Percentiles rank a stretch among this genome's conserved stretches.
Conservation (phyloP, 37 sponge, comb jelly and placozoan species). For the Spongilla lacustris region DNA sequence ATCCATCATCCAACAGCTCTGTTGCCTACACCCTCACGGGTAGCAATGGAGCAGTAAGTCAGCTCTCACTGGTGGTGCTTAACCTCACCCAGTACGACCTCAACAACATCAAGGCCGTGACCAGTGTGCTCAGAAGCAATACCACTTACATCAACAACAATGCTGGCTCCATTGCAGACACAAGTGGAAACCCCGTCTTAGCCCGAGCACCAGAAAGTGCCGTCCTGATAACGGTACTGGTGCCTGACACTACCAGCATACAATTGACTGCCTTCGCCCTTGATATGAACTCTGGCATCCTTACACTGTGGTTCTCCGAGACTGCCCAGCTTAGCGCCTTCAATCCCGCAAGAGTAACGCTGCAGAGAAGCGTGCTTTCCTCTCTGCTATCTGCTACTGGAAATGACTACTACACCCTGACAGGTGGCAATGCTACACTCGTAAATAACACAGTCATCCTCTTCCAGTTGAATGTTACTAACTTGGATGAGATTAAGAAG, state of each 20-base stretch:
- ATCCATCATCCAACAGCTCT: slow-evolving; percentile 37
- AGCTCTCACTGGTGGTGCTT: slow-evolving; percentile 56
- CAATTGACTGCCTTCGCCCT: slow-evolving; percentile 61
- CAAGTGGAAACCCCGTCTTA: slow-evolving; percentile 63
- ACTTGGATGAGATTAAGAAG: slow-evolving; percentile 72
- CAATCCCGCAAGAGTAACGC: slow-evolving; percentile 45
- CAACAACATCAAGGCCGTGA: slow-evolving; percentile 72
- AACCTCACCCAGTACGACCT: slow-evolving; percentile 65
- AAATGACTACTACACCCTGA: slow-evolving; percentile 49
- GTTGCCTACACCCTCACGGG: slow-evolving; percentile 43
- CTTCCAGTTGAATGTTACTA: slow-evolving; percentile 46
- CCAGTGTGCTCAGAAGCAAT: slow-evolving; percentile 53
- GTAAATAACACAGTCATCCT: slow-evolving; percentile 55
- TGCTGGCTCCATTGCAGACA: slow-evolving; percentile 62
- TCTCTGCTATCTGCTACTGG: slow-evolving; percentile 18
- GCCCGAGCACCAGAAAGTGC: slow-evolving; percentile 28
- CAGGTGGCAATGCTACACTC: slow-evolving; percentile 27
- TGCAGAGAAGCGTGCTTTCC: slow-evolving; percentile 34
- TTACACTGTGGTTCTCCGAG: slow-evolving; percentile 83
- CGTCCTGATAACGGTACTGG: slow-evolving; percentile 17
- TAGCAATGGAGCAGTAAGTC: slow-evolving; percentile 33
- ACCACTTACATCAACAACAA: slow-evolving; percentile 72
- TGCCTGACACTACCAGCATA: slow-evolving; percentile 63
- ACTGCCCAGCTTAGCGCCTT: slow-evolving; percentile 59
- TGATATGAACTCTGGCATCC: slow-evolving; percentile 71